A percentile compares a stretch with the other conserved stretches of the same genome.
These are phyloP conservation scores for Spea hammondii DNA, from an alignment of 2,797 vertebrate species.

Conservation along the genomic window DNA sequence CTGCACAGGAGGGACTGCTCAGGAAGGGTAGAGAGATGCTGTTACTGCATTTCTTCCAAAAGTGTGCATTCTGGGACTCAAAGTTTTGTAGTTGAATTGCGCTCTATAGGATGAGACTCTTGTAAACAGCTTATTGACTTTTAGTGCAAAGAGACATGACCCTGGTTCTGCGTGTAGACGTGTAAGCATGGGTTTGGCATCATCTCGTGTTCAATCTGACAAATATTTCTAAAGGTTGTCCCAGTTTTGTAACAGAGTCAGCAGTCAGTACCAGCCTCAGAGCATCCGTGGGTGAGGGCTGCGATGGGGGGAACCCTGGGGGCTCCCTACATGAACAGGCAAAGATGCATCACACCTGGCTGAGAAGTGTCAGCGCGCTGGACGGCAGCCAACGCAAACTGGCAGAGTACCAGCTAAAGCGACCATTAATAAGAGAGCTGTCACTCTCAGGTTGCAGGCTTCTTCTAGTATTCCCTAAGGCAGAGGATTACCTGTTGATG, in stretches of 20 bases:
- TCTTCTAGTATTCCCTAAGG: conserved; percentile 35
- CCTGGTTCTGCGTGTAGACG: neutral
- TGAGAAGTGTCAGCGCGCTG: conserved; percentile 74
- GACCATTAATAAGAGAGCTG: conserved; percentile 78
- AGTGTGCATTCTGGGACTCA: conserved; percentile 51
- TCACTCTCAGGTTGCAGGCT: conserved; percentile 62
- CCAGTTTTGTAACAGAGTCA: conserved; percentile 13
- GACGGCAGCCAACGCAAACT: conserved; percentile 72
- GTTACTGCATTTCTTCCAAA: conserved; percentile 14
- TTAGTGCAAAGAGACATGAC: neutral
- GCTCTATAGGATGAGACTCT: conserved; percentile 40
- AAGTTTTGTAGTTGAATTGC: neutral
- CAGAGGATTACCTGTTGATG: conserved; percentile 42
- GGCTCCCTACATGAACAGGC: conserved; percentile 75
- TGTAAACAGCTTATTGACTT: neutral
- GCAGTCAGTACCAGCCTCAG: conserved; percentile 34
- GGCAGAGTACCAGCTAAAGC: conserved; percentile 75
- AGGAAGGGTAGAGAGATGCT: conserved; percentile 23
- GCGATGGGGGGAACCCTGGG: conserved; percentile 69
- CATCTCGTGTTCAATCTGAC: neutral
- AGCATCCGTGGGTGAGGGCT: conserved; percentile 63
- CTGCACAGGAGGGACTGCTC: conserved; percentile 47
- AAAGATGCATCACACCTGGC: conserved; percentile 78
- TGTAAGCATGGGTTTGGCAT: neutral
- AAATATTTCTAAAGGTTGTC: conserved; percentile 2